These are phyloP conservation scores for Drosophila rubida DNA, from an alignment of 2,888 invertebrate genomes.

Conservation along the genomic window DNA sequence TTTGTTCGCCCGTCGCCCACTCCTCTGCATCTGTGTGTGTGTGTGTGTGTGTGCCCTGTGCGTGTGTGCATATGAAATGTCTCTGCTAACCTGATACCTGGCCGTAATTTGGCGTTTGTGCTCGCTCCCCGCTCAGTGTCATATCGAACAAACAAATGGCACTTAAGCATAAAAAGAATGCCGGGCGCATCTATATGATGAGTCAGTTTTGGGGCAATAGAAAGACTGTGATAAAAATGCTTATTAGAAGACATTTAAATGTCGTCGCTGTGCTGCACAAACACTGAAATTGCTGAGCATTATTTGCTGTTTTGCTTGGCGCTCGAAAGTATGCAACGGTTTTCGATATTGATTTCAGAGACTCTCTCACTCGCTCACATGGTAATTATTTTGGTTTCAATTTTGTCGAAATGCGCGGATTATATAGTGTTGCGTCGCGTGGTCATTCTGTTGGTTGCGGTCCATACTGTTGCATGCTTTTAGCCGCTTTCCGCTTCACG, in stretches of 20 bases:
- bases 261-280: neutral
- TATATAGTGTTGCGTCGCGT: constrained; percentile 14
- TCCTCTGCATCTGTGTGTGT: neutral
- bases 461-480: constrained; percentile 41
- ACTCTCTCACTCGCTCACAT: neutral
- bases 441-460: constrained; percentile 18
- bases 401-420: constrained; percentile 29
- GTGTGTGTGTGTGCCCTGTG: constrained; percentile 40
- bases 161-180: constrained; percentile 38
- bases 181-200: constrained; percentile 20
- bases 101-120: constrained; percentile 60
- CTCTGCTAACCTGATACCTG: constrained; percentile 38
- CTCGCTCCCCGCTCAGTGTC: constrained; percentile 11
- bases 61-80: constrained; percentile 76
- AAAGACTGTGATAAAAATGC: constrained; percentile 13
- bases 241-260: constrained; percentile 11
- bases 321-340: constrained; percentile 16
- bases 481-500: constrained; percentile 25
- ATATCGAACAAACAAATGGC: constrained; percentile 79
- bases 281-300: neutral
- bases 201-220: constrained; percentile 31
- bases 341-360: constrained; percentile 29
- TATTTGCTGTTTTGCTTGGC: neutral
- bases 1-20: constrained; percentile 13
- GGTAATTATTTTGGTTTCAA: constrained; percentile 55